A percentile compares a stretch with the other conserved stretches of the same genome.
Evolutionary conservation across 2,113 vertebrate species (phyloP).

Genomic region (Phyllostomus hastatus): DNA sequence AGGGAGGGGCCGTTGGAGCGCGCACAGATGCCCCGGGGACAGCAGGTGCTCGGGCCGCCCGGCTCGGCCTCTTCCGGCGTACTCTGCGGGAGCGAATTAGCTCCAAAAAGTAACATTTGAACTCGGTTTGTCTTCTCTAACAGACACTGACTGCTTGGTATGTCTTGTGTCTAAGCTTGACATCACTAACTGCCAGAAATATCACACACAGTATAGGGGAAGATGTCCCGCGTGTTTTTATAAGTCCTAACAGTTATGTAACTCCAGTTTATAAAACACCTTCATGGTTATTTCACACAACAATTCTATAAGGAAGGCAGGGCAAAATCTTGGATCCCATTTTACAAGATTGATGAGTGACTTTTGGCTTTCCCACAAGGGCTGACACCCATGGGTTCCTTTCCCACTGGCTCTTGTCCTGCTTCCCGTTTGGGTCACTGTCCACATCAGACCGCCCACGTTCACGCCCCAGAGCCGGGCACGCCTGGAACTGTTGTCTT

Average conservation of each 20-base stretch:
- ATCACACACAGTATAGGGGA: not conserved
- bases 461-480: not conserved
- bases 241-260: not conserved
- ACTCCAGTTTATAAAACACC: not conserved
- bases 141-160: not conserved
- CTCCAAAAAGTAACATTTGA: not conserved
- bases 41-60: not conserved
- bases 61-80: not conserved
- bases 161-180: not conserved
- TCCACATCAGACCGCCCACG: not conserved
- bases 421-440: too few relatives aligned
- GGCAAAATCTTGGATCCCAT: not conserved
- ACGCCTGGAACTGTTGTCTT: not conserved
- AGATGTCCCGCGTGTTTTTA: not conserved
- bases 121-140: not conserved
- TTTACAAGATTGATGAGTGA: not conserved
- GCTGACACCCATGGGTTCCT: not conserved
- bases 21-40: too few relatives aligned
- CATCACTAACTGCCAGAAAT: not conserved
- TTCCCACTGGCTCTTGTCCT: not conserved
- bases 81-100: not conserved
- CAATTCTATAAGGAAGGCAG: not conserved
- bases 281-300: not conserved
- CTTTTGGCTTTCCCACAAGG: not conserved
- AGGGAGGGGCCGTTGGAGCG: not conserved